Evolutionary conservation across 2,113 vertebrate species (phyloP).

Genomic region (Delphinapterus leucas): DNA sequence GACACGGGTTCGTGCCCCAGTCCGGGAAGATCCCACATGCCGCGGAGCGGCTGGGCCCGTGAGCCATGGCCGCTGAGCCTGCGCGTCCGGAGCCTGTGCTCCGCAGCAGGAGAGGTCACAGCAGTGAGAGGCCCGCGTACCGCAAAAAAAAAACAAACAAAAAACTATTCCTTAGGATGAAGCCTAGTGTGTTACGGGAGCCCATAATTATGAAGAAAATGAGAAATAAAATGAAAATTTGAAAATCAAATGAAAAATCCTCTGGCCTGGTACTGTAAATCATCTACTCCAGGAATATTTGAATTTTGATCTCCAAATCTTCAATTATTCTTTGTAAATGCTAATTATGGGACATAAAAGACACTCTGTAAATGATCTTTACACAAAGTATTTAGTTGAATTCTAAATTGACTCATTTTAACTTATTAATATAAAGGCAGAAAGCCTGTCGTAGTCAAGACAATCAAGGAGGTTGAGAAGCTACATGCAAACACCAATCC

Average conservation of each 20-base stretch:
- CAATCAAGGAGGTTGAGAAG: too few species aligned
- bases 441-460: neutral
- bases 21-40: too few species aligned
- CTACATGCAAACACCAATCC: neutral
- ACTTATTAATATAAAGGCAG: neutral
- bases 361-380: neutral
- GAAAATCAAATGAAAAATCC: neutral
- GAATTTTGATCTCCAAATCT: neutral
- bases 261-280: neutral
- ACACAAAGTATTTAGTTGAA: neutral
- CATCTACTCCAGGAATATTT: neutral
- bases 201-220: neutral
- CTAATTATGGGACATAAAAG: neutral
- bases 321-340: neutral
- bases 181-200: neutral
- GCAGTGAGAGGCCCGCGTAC: too few species aligned
- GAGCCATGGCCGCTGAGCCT: too few species aligned
- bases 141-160: neutral
- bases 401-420: neutral
- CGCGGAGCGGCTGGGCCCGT: too few species aligned
- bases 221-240: neutral
- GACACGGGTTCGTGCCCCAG: too few species aligned
- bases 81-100: too few species aligned
- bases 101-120: too few species aligned
- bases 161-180: neutral